These are phyloP conservation scores for Amia ocellicauda DNA, from an alignment of 2,113 vertebrate genomes.

Conservation along the genomic window DNA sequence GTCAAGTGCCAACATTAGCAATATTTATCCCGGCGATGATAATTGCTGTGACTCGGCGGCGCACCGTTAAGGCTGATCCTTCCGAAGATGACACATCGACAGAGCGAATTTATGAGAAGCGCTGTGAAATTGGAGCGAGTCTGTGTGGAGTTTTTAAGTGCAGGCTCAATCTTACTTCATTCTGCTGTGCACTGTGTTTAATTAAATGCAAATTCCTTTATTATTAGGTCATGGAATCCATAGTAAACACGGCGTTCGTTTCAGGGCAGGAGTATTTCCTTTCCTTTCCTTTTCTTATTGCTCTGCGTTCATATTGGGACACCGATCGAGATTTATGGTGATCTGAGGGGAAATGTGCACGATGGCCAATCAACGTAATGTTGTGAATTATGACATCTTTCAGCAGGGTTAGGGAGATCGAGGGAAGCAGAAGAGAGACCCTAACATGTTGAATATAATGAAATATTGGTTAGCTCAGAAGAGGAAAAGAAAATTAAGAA, in stretches of 20 bases:
- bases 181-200: constrained; percentile 10
- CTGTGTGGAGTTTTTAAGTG: not conserved
- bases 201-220: constrained; percentile 23
- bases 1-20: not conserved
- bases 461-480: not conserved
- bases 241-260: constrained; percentile 4
- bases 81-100: not conserved
- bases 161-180: not conserved
- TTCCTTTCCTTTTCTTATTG: constrained; percentile 4
- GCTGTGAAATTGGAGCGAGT: not conserved
- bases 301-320: not conserved
- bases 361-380: constrained; percentile 12
- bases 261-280: constrained; percentile 6
- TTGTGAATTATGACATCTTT: constrained; percentile 19
- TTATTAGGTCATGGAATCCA: constrained; percentile 18
- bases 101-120: not conserved
- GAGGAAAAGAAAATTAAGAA: not conserved
- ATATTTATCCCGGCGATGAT: not conserved
- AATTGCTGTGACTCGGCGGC: not conserved
- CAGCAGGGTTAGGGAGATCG: too few species aligned
- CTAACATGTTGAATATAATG: too few species aligned
- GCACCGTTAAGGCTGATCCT: not conserved
- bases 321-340: constrained; percentile 20
- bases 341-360: constrained; percentile 1
- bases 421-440: too few species aligned